A percentile compares a stretch with the other conserved stretches of the same genome.
These are phyloP conservation scores for Peromyscus nudipes DNA, from an alignment of 2,797 vertebrate species.

Conservation along the genomic window DNA sequence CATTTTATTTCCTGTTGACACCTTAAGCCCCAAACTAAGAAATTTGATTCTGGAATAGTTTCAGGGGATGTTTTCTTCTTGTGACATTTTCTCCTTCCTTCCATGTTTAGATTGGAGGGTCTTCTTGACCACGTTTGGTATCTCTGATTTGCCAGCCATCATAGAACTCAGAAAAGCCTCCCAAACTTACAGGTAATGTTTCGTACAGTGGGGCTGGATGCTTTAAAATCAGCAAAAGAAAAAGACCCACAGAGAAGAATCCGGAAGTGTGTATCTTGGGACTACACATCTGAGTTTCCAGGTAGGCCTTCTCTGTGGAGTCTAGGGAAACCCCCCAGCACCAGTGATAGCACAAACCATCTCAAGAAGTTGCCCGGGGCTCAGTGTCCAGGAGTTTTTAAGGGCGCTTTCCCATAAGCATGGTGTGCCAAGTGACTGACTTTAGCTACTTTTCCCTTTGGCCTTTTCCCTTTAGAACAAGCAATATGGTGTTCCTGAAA, in stretches of 20 bases:
- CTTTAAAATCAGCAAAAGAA: neutral
- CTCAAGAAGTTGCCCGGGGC: neutral
- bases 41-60: neutral
- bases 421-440: neutral
- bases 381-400: neutral
- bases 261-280: neutral
- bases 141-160: neutral
- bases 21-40: neutral
- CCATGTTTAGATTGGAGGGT: neutral
- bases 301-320: neutral
- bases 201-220: neutral
- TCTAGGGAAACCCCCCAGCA: neutral
- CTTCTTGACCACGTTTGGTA: neutral
- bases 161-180: neutral
- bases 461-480: neutral
- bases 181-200: neutral
- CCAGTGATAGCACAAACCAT: neutral
- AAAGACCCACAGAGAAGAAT: neutral
- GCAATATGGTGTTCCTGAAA: neutral
- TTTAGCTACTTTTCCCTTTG: neutral
- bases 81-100: neutral
- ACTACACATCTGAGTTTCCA: neutral
- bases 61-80: neutral
- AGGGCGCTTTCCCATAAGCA: neutral
- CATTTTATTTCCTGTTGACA: constrained; percentile 21